Conservation (phyloP, 2,888 invertebrate species). For the Parnassius mnemosyne region DNA sequence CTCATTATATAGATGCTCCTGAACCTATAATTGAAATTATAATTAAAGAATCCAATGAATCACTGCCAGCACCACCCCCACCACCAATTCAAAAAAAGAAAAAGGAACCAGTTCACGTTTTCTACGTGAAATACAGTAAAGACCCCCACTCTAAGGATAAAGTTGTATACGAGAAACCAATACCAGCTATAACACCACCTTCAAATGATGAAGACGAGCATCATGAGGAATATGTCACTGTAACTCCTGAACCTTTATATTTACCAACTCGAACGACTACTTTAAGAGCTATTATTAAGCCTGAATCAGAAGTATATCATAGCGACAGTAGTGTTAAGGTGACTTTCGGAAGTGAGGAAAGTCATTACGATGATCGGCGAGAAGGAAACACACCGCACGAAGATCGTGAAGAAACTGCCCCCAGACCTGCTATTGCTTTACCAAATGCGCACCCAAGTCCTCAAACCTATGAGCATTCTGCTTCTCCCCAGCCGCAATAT, state of each 20-base stretch:
- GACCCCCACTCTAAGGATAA: slow-evolving; percentile 87
- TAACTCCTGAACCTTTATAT: slow-evolving; percentile 74
- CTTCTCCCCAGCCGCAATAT: slow-evolving; percentile 50
- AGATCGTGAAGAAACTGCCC: slow-evolving; percentile 82
- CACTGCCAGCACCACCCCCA: slow-evolving; percentile 84
- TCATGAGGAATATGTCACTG: slow-evolving; percentile 78
- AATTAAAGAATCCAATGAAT: slow-evolving; percentile 93
- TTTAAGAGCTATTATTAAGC: slow-evolving; percentile 90
- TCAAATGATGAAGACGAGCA: slow-evolving; percentile 83
- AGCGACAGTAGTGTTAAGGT: slow-evolving; percentile 90
- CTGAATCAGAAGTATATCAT: slow-evolving; percentile 91
- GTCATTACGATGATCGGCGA: slow-evolving; percentile 56
- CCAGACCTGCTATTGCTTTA: slow-evolving; percentile 81
- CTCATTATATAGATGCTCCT: slow-evolving; percentile 86
- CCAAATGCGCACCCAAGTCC: slow-evolving; percentile 62
- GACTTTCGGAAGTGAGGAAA: slow-evolving; percentile 87
- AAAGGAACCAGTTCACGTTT: slow-evolving; percentile 94
- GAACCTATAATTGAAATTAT: slow-evolving; percentile 96
- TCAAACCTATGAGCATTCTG: slow-evolving; percentile 53
- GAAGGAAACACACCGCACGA: slow-evolving; percentile 47
- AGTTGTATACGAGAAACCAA: slow-evolving; percentile 89
- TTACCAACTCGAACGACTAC: slow-evolving; percentile 87
- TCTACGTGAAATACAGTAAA: slow-evolving; percentile 94
- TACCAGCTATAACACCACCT: slow-evolving; percentile 88
- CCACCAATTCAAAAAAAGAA: slow-evolving; percentile 75